Percentiles rank a stretch among this genome's conserved stretches.
phyloP scores from a whole-genome alignment of 92 coral and sea anemone genomes.

The Palythoa grandis region DNA sequence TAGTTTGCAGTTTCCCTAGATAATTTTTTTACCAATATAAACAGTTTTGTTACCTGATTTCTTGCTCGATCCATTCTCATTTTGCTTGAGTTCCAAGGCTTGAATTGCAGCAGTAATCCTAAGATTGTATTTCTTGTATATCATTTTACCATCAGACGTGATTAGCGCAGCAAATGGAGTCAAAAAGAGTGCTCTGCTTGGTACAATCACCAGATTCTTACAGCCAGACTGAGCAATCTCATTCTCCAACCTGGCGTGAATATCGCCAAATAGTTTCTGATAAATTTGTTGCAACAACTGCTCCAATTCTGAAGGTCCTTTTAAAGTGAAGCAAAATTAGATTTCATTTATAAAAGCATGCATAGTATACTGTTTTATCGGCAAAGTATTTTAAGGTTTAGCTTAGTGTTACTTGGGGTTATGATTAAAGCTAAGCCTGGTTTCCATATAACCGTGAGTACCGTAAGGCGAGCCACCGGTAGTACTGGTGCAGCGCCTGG shows the following conservation, averaged over 20 bases:
- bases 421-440: no score
- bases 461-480: no score
- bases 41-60: neutral
- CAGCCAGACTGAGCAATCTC: constrained; percentile 11
- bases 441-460: no score
- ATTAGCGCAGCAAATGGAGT: constrained; percentile 31
- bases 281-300: neutral
- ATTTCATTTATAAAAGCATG: neutral
- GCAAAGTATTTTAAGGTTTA: no score
- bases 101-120: constrained; percentile 32
- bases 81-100: constrained; percentile 8
- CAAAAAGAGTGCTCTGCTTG: constrained; percentile 32
- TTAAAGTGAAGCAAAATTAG: neutral
- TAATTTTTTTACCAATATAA: no score
- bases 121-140: constrained; percentile 28
- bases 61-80: neutral
- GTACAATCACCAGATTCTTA: constrained; percentile 19
- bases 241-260: constrained; percentile 9
- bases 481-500: no score
- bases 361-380: no score
- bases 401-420: no score
- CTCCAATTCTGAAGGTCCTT: constrained; percentile 2
- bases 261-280: neutral
- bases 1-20: no score
- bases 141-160: constrained; percentile 12